These are phyloP conservation scores for Neoniphon sammara DNA, from an alignment of 2,797 vertebrate genomes.

Conservation along the genomic window DNA sequence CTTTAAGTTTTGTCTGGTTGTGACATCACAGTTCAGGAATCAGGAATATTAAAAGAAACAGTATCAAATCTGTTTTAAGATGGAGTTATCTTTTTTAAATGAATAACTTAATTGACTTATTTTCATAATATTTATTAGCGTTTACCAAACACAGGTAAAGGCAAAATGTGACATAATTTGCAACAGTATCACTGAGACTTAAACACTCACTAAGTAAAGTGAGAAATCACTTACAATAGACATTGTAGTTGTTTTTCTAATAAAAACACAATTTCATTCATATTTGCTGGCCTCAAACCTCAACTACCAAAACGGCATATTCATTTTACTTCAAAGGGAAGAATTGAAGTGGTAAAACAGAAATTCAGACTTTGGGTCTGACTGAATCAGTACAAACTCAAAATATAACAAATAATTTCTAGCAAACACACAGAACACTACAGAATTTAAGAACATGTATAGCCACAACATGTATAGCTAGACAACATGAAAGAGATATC, in stretches of 20 bases:
- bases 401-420: constrained; percentile 1
- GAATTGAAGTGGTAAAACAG: constrained; percentile 9
- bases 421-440: constrained; percentile 11
- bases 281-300: constrained; percentile 15
- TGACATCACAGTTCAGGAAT: no score
- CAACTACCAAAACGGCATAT: constrained; percentile 13
- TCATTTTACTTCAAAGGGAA: constrained; percentile 26
- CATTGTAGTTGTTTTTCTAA: not conserved
- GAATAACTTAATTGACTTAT: not conserved
- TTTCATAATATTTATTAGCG: constrained; percentile 35
- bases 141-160: constrained; percentile 34
- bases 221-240: constrained; percentile 23
- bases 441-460: constrained; percentile 1
- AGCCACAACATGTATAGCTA: not conserved
- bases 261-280: constrained; percentile 25
- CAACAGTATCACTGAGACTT: constrained; percentile 18
- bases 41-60: no score
- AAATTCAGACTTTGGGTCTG: constrained; percentile 17
- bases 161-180: constrained; percentile 22
- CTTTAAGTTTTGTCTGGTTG: no score
- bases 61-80: no score
- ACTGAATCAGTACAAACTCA: constrained; percentile 16
- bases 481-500: constrained; percentile 7
- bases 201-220: constrained; percentile 21
- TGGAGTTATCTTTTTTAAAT: no score